phyloP scores from a whole-genome alignment of 2,888 invertebrate genomes.

The Clunio marinus region DNA sequence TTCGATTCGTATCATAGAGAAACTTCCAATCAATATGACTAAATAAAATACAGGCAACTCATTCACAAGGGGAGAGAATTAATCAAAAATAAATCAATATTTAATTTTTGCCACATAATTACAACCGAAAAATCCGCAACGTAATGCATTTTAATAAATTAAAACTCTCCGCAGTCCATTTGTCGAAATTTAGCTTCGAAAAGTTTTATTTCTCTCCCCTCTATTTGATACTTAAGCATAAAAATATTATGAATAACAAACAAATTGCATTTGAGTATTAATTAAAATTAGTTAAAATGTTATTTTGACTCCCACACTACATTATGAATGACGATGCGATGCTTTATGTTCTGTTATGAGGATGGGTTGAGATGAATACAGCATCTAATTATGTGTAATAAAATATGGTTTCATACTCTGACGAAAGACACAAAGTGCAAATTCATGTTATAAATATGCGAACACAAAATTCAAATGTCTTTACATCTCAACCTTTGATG shows the following conservation, averaged over 20 bases:
- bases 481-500: neutral
- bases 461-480: constrained; percentile 10
- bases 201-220: neutral
- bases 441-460: constrained; percentile 32
- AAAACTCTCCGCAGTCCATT: constrained; percentile 35
- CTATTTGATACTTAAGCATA: neutral
- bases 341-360: neutral
- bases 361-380: neutral
- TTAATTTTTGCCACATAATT: constrained; percentile 33
- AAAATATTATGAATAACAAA: constrained; percentile 38
- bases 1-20: neutral
- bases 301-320: constrained; percentile 8
- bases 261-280: constrained; percentile 40
- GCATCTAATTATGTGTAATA: constrained; percentile 37
- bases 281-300: constrained; percentile 40
- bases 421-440: constrained; percentile 22
- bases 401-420: constrained; percentile 25
- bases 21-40: neutral
- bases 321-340: neutral
- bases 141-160: constrained; percentile 39
- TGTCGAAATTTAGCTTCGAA: neutral
- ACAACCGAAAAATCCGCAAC: constrained; percentile 3
- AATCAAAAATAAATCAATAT: constrained; percentile 34
- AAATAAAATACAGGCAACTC: neutral
- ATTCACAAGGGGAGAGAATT: neutral